Conservation (phyloP, 2,797 vertebrate genomes). For the Eulemur albifrons region DNA sequence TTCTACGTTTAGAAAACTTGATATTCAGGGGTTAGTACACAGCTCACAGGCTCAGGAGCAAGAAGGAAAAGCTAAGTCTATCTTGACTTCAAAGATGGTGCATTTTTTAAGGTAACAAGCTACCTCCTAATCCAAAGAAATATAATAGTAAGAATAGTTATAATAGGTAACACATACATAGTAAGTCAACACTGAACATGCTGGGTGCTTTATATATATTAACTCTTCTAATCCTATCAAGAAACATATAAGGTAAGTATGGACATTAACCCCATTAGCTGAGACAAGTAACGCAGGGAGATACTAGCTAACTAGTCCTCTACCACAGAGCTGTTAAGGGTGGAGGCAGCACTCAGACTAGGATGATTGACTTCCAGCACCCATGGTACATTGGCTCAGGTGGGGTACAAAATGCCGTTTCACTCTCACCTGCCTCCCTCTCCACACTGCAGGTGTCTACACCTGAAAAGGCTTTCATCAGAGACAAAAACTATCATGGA, state of each 20-base stretch:
- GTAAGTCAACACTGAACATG: not conserved
- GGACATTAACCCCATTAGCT: not conserved
- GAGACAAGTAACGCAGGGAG: not conserved
- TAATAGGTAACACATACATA: accelerated
- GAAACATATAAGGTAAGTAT: not conserved
- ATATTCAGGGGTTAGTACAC: not conserved
- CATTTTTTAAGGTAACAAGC: not conserved
- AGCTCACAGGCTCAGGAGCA: accelerated
- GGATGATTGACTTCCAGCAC: accelerated
- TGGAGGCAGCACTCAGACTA: accelerated
- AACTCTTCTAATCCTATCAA: not conserved
- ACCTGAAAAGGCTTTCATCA: not conserved
- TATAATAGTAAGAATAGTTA: not conserved
- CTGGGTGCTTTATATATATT: accelerated
- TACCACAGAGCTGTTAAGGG: not conserved
- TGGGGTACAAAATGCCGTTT: accelerated
- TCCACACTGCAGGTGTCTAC: accelerated
- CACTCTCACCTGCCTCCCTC: accelerated
- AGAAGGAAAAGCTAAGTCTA: accelerated
- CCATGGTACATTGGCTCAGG: accelerated
- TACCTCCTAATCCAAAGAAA: not conserved
- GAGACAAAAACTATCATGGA: not conserved
- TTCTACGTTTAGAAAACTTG: not conserved
- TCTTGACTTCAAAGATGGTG: not conserved
- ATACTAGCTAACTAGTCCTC: not conserved